Base-by-base conservation (phyloP, 2,113 vertebrate species). In the Nothoprocta perdicaria region DNA sequence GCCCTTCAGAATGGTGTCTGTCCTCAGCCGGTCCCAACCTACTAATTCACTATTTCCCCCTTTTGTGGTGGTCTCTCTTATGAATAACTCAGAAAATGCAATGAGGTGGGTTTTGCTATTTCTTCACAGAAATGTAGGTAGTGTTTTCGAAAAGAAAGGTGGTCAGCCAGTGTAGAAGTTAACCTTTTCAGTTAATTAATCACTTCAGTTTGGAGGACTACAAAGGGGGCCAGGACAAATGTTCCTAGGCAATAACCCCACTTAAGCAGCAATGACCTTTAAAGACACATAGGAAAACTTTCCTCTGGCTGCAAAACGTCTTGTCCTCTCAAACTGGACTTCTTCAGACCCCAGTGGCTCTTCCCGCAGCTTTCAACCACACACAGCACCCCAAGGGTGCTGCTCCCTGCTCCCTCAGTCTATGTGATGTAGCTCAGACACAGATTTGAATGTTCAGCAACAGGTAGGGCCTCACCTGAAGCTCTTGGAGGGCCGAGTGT, bases 1-100 rank as follows among this genome's bases (percentile, higher is more conserved):
- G 92, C 43, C 33, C 31, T 82, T 95, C 53, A 65, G 80, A 94
- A 78, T 55, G 60, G 17, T 83, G 68, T 74, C 23, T 14, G 38
- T 55, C 77, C 61, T 94, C 80, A 84, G 33, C 53, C 5, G 19
- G 77, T 68, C 40, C 29, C n/a, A n/a, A 13, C 14, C 46, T 92
- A 80, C 13, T 46, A 24, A 80, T 77, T 82, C 62, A 7, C 9
- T 19, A 50, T 62, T 77, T 71, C 57, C 22, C 19, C 46, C 19
- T 31, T 76, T 63, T 93, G 61, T 88, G 53, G 66, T 89, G 31
- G 17, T 92, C 40, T 75, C 3, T 68, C 60, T 87, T 26, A 33
- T 68, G 24, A 94, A 38, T 71, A 76, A 38, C 46, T 58, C 38
- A 17, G n/a, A 69, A 50, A 40, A 50, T 61, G n/a, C 65, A 84